Conservation (phyloP, 2,113 vertebrate genomes). For the Melanostigma gelatinosum region DNA sequence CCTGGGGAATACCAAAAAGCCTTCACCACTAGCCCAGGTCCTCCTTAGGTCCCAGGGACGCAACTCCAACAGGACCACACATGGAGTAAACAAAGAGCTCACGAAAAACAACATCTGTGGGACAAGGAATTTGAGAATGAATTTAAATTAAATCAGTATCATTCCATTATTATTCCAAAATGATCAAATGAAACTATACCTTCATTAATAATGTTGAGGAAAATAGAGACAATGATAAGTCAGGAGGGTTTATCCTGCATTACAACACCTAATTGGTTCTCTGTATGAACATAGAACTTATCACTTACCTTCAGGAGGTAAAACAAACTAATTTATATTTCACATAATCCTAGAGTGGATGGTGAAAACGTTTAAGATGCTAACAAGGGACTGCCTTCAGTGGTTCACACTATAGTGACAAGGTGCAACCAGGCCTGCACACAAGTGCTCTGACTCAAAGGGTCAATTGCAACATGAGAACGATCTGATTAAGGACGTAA, state of each 20-base stretch:
- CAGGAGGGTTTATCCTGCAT: conserved; percentile 1
- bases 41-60: conserved; percentile 49
- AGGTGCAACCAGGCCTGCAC: neutral
- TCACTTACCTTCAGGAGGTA: conserved; percentile 46
- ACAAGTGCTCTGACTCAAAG: neutral
- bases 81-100: conserved; percentile 85
- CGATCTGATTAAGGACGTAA: neutral
- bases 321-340: neutral
- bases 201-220: neutral
- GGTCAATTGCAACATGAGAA: neutral
- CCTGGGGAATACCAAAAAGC: conserved; percentile 86
- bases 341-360: neutral
- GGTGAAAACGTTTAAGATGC: neutral
- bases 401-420: neutral
- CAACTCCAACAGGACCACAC: conserved; percentile 82
- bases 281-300: conserved; percentile 4
- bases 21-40: neutral
- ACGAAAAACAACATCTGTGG: conserved; percentile 85
- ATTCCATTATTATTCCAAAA: neutral
- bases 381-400: neutral
- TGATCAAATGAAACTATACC: neutral
- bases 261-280: conserved; percentile 21
- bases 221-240: neutral
- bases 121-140: neutral
- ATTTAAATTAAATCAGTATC: neutral